Evolutionary conservation across 2,797 vertebrate species (phyloP).

Genomic region (Fistularia tabacaria): DNA sequence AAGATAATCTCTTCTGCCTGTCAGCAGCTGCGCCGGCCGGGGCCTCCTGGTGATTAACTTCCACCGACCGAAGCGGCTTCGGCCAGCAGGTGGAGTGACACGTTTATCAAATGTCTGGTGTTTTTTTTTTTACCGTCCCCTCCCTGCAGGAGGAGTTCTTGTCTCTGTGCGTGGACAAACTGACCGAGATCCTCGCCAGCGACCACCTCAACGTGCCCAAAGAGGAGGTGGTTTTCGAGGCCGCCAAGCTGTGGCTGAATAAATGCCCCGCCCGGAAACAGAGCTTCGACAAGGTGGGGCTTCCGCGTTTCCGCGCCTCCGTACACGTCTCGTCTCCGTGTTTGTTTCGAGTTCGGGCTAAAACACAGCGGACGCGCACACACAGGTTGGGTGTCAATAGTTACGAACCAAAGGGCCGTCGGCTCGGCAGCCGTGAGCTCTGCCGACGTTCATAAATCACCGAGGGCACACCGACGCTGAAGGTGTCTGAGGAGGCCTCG

Average conservation of each 20-base stretch:
- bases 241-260: slow-evolving; percentile 75
- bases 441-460: slow-evolving; percentile 17
- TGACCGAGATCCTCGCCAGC: slow-evolving; percentile 77
- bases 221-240: slow-evolving; percentile 80
- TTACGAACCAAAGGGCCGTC: too few relatives aligned
- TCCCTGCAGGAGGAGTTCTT: slow-evolving; percentile 77
- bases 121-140: not conserved
- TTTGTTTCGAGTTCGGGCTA: too few relatives aligned
- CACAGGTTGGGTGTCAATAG: too few relatives aligned
- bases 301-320: not conserved
- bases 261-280: slow-evolving; percentile 73
- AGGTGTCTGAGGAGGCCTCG: too few relatives aligned
- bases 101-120: not conserved
- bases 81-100: not conserved
- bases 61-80: not conserved
- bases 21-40: not conserved
- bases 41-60: slow-evolving; percentile 1
- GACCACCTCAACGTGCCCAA: slow-evolving; percentile 75
- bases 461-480: not conserved
- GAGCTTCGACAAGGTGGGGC: slow-evolving; percentile 77
- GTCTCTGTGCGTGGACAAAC: slow-evolving; percentile 78
- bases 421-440: slow-evolving; percentile 24
- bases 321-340: too few relatives aligned
- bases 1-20: slow-evolving; percentile 25
- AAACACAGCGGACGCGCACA: too few relatives aligned